phyloP scores from a whole-genome alignment of 2,888 invertebrate species.

The Drosophila kuntzei region DNA sequence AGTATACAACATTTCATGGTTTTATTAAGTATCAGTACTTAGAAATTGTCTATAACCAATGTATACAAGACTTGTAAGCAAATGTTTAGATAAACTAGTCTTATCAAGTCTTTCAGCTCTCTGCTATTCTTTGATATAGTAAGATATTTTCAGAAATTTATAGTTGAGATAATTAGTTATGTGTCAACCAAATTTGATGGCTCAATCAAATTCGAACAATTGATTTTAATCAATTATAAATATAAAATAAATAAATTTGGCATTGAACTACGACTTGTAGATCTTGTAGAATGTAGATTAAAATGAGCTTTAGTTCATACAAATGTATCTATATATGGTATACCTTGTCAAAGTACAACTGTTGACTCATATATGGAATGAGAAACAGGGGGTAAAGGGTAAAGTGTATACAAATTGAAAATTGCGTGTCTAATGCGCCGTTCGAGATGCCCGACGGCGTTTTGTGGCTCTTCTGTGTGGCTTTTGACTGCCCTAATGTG shows the following conservation, averaged over 20 bases:
- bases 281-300: neutral
- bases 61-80: neutral
- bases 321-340: neutral
- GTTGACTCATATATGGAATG: slow-evolving; percentile 3
- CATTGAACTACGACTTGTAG: too few relatives aligned
- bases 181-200: neutral
- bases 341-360: neutral
- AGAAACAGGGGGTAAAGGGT: neutral
- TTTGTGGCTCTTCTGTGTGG: slow-evolving; percentile 29
- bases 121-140: neutral
- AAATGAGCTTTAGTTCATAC: neutral
- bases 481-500: slow-evolving; percentile 68
- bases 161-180: too few relatives aligned
- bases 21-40: neutral
- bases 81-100: too few relatives aligned
- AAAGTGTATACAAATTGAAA: slow-evolving; percentile 56
- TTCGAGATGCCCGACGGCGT: slow-evolving; percentile 62
- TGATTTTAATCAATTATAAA: neutral
- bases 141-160: neutral
- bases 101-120: too few relatives aligned
- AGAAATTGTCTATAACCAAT: neutral
- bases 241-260: too few relatives aligned
- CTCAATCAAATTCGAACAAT: neutral
- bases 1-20: neutral
- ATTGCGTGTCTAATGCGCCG: slow-evolving; percentile 75